Evolutionary conservation across 2,113 vertebrate species (phyloP), one percentile per base, ranked within the genome.

Genomic region (Cyphomyrus plagiostoma): DNA sequence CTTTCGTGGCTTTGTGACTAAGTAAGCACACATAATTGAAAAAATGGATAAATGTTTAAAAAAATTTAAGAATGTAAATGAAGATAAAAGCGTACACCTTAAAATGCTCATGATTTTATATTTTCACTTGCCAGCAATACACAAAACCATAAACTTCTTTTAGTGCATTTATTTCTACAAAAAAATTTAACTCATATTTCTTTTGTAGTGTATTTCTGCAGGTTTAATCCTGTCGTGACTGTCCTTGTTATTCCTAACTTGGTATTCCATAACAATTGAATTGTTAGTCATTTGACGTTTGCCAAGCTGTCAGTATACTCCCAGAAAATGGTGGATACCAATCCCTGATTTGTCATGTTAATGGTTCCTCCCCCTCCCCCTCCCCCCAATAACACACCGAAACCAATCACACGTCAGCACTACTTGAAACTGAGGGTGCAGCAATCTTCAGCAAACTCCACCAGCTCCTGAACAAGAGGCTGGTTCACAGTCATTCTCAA

Each of bases 211-310:
- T 86, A 49, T 53, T 46, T 56, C 53, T 48, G 3, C 2, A 87
- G 4, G 26, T 35, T 56, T 52, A 50, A 35, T n/a, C 9, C 82
- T 84, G 82, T 84, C 23, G 19, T 23, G 82, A 30, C 48, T 39
- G 26, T 39, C 19, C 13, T 39, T 80, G 35, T 19, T 35, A 35
- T 30, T 53, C 5, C 85, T 86, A 53, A 48, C 26, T 86, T 42
- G 21, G 42, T 39, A 46, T 45, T 84, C 21, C 82, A 48, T 45
- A 84, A 84, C 19, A 23, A 11, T 48, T 84, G 7, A 48, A 21
- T 84, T 84, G 50, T 53, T 53, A 87, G 23, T 53, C 85, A 87
- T 35, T n/a, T 87, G 85, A 53, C n/a, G 17, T 53, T 53, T 53
- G 85, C 3, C 48, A 48, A 35, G 48, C 30, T 26, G 50, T 53